Conservation (phyloP, 2,888 invertebrate genomes). For the Meiosimyza decipiens region DNA sequence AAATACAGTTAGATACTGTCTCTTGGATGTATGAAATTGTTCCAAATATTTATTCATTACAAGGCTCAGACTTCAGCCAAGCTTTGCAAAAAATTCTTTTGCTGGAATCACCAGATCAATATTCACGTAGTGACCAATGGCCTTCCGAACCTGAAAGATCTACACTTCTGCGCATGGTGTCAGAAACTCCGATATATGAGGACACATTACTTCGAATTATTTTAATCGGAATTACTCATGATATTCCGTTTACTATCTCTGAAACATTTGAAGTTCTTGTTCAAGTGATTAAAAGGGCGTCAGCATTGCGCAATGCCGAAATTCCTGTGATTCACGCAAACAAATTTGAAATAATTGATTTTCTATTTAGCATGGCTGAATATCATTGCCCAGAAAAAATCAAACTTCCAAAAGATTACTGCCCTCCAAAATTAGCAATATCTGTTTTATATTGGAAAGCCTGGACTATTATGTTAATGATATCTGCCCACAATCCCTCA, state of each 20-base stretch:
- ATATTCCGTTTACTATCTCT: conserved; percentile 81
- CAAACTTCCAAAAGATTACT: conserved; percentile 82
- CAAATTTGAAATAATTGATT: conserved; percentile 87
- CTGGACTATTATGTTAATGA: conserved; percentile 87
- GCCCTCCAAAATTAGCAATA: conserved; percentile 88
- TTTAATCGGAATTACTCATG: conserved; percentile 79
- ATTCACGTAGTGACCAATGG: conserved; percentile 88
- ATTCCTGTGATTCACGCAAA: conserved; percentile 79
- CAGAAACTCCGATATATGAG: conserved; percentile 89
- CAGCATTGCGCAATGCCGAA: conserved; percentile 79
- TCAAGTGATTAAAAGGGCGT: conserved; percentile 85
- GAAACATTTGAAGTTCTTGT: conserved; percentile 90
- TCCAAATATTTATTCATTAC: conserved; percentile 78
- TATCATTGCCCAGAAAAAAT: conserved; percentile 96
- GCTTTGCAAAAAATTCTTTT: conserved; percentile 84
- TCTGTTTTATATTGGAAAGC: conserved; percentile 95
- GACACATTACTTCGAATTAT: conserved; percentile 85
- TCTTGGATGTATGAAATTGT: conserved; percentile 90
- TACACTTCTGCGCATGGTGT: conserved; percentile 80
- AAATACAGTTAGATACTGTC: conserved; percentile 87
- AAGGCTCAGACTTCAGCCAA: conserved; percentile 78
- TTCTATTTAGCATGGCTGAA: conserved; percentile 88
- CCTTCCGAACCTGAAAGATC: conserved; percentile 90
- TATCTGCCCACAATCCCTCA: conserved; percentile 92
- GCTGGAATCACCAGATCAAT: conserved; percentile 81